Evolutionary conservation across 1,140 invertebrate genomes (phyloP).

Genomic region (Coptotermes formosanus): DNA sequence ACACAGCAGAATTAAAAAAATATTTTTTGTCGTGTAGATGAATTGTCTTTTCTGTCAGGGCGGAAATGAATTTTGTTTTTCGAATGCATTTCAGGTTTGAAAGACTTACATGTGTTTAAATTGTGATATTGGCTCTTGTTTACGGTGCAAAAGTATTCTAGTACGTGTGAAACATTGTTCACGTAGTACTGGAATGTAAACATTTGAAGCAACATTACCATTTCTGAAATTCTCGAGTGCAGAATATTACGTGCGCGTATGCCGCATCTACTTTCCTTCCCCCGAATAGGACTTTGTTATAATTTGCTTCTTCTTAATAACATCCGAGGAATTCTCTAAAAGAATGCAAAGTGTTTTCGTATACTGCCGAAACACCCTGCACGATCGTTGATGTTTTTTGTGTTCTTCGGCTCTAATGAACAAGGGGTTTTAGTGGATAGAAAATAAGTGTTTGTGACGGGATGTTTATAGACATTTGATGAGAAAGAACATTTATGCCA

Average conservation of each 20-base stretch:
- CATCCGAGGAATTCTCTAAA: neutral
- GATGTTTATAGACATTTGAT: too few species aligned
- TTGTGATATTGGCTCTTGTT: neutral
- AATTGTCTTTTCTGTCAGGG: too few species aligned
- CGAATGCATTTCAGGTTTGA: too few species aligned
- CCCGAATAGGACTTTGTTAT: constrained; percentile 7
- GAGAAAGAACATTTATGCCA: too few species aligned
- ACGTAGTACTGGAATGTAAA: neutral
- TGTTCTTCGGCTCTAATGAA: too few species aligned
- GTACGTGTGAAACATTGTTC: neutral
- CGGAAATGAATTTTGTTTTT: too few species aligned
- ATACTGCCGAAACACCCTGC: neutral
- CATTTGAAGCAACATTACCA: neutral
- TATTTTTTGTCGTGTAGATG: too few species aligned
- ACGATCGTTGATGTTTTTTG: too few species aligned
- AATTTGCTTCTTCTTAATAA: constrained; percentile 12
- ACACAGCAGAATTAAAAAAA: too few species aligned
- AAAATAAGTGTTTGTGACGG: too few species aligned
- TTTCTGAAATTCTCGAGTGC: constrained; percentile 6
- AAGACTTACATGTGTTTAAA: neutral
- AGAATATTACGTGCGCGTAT: neutral
- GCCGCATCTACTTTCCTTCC: neutral
- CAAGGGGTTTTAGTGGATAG: too few species aligned
- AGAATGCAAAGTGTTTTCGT: neutral
- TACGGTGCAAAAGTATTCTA: neutral